Conservation (phyloP, 2,888 invertebrate species). For the Carpatolechia fugitivella region DNA sequence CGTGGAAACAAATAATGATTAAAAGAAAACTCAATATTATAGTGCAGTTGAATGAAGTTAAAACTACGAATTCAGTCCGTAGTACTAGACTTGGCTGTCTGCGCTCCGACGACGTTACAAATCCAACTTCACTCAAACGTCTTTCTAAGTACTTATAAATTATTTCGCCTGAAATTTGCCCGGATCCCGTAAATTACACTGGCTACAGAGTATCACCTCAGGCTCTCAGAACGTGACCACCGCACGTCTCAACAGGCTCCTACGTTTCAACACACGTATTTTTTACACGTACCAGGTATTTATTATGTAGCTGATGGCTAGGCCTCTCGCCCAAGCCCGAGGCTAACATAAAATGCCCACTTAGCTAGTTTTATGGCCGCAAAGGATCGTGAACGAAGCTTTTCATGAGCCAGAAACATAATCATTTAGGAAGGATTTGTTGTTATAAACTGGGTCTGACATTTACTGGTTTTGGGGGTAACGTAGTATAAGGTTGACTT, state of each 20-base stretch:
- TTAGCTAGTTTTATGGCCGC: slow-evolving; percentile 6
- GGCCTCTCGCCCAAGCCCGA: background rate
- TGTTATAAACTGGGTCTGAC: background rate
- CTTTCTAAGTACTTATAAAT: too few relatives aligned
- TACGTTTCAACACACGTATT: slow-evolving; percentile 22
- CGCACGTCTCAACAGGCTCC: slow-evolving; percentile 28
- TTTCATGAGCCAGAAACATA: slow-evolving; percentile 1
- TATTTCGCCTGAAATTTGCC: slow-evolving; percentile 10
- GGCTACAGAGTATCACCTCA: slow-evolving; percentile 38
- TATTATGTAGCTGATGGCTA: slow-evolving; percentile 12
- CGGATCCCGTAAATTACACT: slow-evolving; percentile 17
- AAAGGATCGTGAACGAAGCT: slow-evolving; percentile 1
- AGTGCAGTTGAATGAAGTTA: too few relatives aligned
- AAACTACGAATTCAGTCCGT: too few relatives aligned
- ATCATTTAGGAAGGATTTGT: slow-evolving; percentile 5
- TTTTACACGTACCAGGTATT: slow-evolving; percentile 9
- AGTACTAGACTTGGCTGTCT: too few relatives aligned
- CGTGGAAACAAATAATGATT: too few relatives aligned
- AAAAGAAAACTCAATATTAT: too few relatives aligned
- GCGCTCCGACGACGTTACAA: too few relatives aligned
- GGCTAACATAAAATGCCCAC: slow-evolving; percentile 3
- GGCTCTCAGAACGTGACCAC: slow-evolving; percentile 39
- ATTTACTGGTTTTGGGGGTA: background rate
- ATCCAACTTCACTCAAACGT: too few relatives aligned
- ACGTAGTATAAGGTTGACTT: background rate